Conservation (phyloP, 2,113 vertebrate genomes). For the Ictalurus punctatus region DNA sequence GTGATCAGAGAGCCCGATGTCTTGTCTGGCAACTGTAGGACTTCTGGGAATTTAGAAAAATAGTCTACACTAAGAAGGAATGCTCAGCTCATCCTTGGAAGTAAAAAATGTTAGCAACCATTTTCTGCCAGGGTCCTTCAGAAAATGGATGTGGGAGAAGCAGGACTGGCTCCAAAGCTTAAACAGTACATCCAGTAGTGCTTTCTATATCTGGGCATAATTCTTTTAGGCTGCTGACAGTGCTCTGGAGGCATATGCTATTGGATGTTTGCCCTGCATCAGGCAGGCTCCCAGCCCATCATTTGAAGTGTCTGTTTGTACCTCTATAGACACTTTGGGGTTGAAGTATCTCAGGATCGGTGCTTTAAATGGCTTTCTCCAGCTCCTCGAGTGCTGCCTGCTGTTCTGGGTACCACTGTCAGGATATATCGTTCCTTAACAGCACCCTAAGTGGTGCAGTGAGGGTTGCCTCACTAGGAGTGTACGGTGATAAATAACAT, state of each 20-base stretch:
- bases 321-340: background rate
- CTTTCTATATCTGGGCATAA: conserved; percentile 29
- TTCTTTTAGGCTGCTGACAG: background rate
- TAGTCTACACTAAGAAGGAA: conserved; percentile 38
- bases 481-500: background rate
- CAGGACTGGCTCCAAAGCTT: background rate
- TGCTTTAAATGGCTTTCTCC: background rate
- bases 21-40: conserved; percentile 27
- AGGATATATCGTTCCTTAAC: background rate
- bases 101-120: background rate
- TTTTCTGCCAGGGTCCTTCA: background rate
- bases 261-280: background rate
- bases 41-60: conserved; percentile 44
- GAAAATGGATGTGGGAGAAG: background rate
- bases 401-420: background rate
- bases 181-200: background rate
- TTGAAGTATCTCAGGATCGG: background rate
- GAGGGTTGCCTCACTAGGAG: background rate
- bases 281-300: background rate
- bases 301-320: background rate
- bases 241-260: background rate
- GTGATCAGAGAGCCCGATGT: background rate
- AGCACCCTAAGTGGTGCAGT: conserved; percentile 11
- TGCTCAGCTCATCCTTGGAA: background rate
- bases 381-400: background rate